A percentile compares a stretch with the other conserved stretches of the same genome.
Evolutionary conservation across 2,113 vertebrate species (phyloP).

Genomic region (Isurus oxyrinchus): DNA sequence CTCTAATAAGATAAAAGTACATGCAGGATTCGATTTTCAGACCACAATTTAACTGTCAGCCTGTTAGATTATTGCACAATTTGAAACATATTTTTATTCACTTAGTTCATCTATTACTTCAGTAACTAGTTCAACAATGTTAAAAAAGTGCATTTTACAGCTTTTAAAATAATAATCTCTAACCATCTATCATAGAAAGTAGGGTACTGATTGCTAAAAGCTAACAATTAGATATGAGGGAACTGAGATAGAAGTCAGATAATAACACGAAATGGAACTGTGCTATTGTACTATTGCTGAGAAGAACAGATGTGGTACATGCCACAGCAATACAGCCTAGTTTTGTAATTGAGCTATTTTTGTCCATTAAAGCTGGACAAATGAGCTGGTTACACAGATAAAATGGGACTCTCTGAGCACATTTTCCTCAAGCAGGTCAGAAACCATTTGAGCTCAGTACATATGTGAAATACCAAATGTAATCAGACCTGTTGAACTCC

Average conservation of each 20-base stretch:
- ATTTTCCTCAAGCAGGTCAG: conserved; percentile 19
- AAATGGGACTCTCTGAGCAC: not conserved
- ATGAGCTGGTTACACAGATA: not conserved
- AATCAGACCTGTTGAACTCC: conserved; percentile 1
- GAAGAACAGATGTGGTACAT: conserved; percentile 20
- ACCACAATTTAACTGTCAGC: not conserved
- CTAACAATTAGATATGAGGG: conserved; percentile 45
- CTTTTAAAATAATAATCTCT: conserved; percentile 48
- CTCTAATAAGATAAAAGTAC: conserved; percentile 26
- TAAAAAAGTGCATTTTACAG: conserved; percentile 42
- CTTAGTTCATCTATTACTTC: conserved; percentile 19
- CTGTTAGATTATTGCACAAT: conserved; percentile 8
- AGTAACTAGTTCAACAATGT: conserved; percentile 27
- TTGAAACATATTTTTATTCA: conserved; percentile 24
- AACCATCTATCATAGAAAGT: conserved; percentile 52
- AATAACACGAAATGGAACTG: conserved; percentile 43
- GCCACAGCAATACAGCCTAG: not conserved
- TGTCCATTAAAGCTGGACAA: conserved; percentile 41
- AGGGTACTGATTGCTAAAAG: conserved; percentile 45
- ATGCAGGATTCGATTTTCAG: conserved; percentile 9
- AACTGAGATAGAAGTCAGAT: conserved; percentile 43
- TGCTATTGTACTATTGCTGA: conserved; percentile 22
- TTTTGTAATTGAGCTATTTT: conserved; percentile 45
- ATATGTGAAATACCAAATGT: not conserved
- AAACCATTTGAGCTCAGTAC: not conserved